These are phyloP conservation scores for Lasioglossum oenotherae DNA, from an alignment of 2,888 invertebrate species.

Conservation along the genomic window DNA sequence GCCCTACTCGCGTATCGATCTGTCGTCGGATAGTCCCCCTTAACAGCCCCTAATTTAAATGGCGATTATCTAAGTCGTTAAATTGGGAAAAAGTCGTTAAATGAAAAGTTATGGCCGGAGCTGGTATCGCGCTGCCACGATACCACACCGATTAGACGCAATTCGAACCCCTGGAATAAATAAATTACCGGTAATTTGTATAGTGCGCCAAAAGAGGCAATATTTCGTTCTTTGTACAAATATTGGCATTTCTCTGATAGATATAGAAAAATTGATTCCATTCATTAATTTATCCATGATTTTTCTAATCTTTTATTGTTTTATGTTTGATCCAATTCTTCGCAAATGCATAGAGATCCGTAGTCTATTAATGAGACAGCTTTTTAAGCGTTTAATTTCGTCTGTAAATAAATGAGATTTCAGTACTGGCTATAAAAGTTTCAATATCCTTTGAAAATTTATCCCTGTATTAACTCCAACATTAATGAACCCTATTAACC, in stretches of 20 bases:
- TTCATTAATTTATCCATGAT: background rate
- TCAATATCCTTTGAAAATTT: background rate
- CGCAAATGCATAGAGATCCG: background rate
- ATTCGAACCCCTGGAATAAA: slow-evolving; percentile 52
- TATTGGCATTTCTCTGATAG: background rate
- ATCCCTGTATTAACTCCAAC: too few species aligned
- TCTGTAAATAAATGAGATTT: background rate
- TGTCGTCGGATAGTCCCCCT: slow-evolving; percentile 54
- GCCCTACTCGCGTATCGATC: slow-evolving; percentile 56
- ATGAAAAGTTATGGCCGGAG: slow-evolving; percentile 62
- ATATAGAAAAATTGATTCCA: background rate
- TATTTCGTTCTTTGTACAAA: background rate
- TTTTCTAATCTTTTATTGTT: too few species aligned
- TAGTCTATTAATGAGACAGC: background rate
- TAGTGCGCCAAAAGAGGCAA: background rate
- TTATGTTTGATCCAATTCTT: background rate
- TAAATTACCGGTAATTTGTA: slow-evolving; percentile 45
- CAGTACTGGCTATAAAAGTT: background rate
- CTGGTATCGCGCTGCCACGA: slow-evolving; percentile 19
- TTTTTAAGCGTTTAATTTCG: background rate
- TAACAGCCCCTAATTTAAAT: slow-evolving; percentile 66
- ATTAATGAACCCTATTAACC: too few species aligned
- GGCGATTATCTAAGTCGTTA: slow-evolving; percentile 67
- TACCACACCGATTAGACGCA: slow-evolving; percentile 62
- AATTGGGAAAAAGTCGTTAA: slow-evolving; percentile 64